phyloP scores from a whole-genome alignment of 2,113 vertebrate species.

The Mandrillus leucophaeus region DNA sequence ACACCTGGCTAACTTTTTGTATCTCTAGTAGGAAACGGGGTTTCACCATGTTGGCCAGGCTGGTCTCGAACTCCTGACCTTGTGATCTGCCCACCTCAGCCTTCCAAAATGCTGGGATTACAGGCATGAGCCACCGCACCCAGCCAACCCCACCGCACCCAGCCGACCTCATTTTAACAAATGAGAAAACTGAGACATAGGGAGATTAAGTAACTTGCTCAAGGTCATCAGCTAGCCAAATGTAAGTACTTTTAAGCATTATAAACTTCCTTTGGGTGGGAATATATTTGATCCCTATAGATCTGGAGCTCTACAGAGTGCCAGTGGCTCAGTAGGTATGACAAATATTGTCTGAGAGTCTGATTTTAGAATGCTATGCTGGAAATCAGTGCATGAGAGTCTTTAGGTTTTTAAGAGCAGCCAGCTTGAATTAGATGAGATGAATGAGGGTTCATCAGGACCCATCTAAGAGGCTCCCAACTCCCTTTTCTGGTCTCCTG shows the following conservation, averaged over 20 bases:
- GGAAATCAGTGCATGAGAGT: background rate
- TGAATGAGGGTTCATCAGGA: background rate
- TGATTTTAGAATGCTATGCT: background rate
- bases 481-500: background rate
- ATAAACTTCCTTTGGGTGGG: background rate
- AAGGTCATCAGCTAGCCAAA: background rate
- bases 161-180: background rate
- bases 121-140: too few relatives aligned
- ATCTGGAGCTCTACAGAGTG: background rate
- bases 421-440: background rate
- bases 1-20: too few relatives aligned
- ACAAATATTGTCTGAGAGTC: background rate
- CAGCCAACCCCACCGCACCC: background rate
- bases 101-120: too few relatives aligned
- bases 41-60: too few relatives aligned
- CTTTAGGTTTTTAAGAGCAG: background rate
- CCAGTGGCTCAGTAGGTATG: background rate
- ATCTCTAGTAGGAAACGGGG: too few relatives aligned
- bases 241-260: slow-evolving; percentile 2
- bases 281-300: background rate
- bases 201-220: background rate
- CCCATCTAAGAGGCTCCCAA: background rate
- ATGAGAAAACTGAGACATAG: background rate
- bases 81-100: too few relatives aligned
- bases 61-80: too few relatives aligned